Evolutionary conservation across 2,113 vertebrate species (phyloP).

Genomic region (Hippopotamus amphibius): DNA sequence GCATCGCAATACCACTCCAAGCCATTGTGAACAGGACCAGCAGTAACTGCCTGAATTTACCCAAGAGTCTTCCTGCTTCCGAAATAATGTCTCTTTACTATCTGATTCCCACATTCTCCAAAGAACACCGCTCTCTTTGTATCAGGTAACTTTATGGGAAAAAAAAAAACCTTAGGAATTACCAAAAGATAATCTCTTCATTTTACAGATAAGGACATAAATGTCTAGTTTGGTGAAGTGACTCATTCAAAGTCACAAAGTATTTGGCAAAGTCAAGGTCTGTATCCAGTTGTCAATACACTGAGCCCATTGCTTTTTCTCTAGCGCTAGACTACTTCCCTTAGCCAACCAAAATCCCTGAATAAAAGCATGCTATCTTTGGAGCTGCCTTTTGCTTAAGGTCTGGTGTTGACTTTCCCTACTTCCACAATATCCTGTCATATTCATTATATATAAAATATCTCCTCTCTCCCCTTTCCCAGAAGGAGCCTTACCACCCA

Average conservation of each 20-base stretch:
- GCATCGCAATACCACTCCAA: neutral
- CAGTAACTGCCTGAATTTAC: neutral
- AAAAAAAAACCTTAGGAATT: neutral
- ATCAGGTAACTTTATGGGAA: neutral
- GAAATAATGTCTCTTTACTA: neutral
- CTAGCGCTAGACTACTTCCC: neutral
- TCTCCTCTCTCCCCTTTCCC: neutral
- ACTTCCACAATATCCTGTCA: neutral
- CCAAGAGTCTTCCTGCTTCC: neutral
- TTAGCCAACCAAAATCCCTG: neutral
- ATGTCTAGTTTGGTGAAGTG: neutral
- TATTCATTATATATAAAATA: neutral
- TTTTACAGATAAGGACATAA: conserved; percentile 1
- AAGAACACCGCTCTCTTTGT: neutral
- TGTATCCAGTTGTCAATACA: neutral
- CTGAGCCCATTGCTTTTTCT: neutral
- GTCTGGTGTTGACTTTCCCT: neutral
- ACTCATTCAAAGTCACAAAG: neutral
- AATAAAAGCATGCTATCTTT: neutral
- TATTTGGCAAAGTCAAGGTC: neutral
- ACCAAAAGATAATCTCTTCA: neutral
- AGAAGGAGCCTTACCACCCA: conserved; percentile 77
- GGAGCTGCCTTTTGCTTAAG: neutral
- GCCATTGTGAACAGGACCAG: neutral
- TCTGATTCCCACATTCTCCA: neutral